Conservation (phyloP, 2,113 vertebrate genomes). For the Thymallus thymallus region DNA sequence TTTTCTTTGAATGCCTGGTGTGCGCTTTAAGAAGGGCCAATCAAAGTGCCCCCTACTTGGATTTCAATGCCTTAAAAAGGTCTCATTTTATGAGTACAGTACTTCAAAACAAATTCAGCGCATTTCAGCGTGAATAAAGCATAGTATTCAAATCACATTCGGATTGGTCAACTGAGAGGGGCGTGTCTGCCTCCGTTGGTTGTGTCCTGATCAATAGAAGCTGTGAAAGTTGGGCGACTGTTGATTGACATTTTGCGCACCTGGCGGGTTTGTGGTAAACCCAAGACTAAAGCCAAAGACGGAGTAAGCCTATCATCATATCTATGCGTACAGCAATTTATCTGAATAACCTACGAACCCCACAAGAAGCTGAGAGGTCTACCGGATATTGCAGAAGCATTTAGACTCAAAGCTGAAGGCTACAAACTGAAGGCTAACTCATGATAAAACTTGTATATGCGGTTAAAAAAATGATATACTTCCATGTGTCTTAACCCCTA, state of each 20-base stretch:
- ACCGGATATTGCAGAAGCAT: constrained; percentile 49
- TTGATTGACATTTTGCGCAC: constrained; percentile 48
- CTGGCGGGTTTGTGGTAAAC: too few species aligned
- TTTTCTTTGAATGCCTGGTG: constrained; percentile 63
- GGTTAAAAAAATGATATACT: constrained; percentile 29
- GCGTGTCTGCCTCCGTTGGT: background rate
- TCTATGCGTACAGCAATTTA: background rate
- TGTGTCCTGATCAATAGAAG: constrained; percentile 24
- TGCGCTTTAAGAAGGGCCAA: constrained; percentile 61
- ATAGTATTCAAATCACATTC: constrained; percentile 42
- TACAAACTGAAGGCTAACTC: constrained; percentile 31
- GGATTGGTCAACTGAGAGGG: constrained; percentile 34
- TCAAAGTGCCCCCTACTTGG: constrained; percentile 60
- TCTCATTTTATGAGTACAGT: constrained; percentile 80
- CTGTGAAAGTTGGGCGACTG: constrained; percentile 12
- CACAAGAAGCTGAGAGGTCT: constrained; percentile 40
- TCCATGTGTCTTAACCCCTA: constrained; percentile 28
- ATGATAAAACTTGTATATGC: constrained; percentile 36
- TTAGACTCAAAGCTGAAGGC: constrained; percentile 46
- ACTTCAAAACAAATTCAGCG: constrained; percentile 67
- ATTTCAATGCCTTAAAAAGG: constrained; percentile 69
- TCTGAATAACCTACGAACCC: constrained; percentile 37
- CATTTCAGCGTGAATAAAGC: constrained; percentile 63
- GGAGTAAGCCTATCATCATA: background rate
- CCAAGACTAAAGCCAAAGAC: too few species aligned